phyloP scores from a whole-genome alignment of 1,140 invertebrate species.

The Ooceraea biroi region DNA sequence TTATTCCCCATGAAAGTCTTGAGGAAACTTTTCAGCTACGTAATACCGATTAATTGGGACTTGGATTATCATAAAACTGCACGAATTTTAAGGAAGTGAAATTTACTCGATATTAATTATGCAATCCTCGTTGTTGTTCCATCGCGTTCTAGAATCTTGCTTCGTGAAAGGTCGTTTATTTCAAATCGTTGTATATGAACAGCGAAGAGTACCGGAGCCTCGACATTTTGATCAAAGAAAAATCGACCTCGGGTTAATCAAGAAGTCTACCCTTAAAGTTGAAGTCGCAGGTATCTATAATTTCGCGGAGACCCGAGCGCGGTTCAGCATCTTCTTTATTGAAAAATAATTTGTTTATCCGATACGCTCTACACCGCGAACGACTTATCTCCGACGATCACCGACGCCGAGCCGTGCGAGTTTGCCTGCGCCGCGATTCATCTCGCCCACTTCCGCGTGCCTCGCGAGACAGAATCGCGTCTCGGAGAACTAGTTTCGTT shows the following conservation, averaged over 20 bases:
- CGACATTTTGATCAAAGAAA: constrained; percentile 5
- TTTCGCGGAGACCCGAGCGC: not conserved
- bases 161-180: not conserved
- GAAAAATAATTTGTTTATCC: not conserved
- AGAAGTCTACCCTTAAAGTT: not conserved
- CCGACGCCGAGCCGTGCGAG: constrained; percentile 18
- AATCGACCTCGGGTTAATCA: not conserved
- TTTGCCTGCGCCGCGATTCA: constrained; percentile 2
- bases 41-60: not conserved
- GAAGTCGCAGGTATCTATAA: not conserved
- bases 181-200: not conserved
- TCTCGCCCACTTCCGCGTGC: constrained; percentile 28
- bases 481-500: constrained; percentile 50
- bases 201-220: not conserved
- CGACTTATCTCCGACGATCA: constrained; percentile 3
- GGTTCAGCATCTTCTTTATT: not conserved
- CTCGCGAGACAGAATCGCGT: constrained; percentile 15
- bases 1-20: not conserved
- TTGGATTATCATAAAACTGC: not conserved
- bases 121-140: not conserved
- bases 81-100: not conserved
- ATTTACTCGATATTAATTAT: not conserved
- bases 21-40: not conserved
- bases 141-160: not conserved
- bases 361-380: not conserved